Evolutionary conservation across 2,888 invertebrate genomes (phyloP), one percentile per base, ranked within the genome.

Genomic region (Oxytorus armatus): DNA sequence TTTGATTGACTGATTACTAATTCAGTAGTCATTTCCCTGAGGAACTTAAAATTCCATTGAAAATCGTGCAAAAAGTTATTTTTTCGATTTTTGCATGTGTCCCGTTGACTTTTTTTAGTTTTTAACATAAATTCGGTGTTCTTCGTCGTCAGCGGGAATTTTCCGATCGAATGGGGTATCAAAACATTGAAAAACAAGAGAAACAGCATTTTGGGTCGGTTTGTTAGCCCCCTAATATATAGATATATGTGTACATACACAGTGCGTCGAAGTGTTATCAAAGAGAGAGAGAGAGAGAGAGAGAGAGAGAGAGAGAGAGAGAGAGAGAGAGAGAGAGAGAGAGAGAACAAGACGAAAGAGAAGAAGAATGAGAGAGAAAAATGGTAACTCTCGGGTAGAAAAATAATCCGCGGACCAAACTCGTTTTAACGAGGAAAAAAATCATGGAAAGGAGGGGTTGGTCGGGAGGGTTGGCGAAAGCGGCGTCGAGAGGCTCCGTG

Each of bases 381-480:
- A 29, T 47, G 29, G 66, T 61, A 63, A 77, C 68, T 74, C 63
- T 74, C 57, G 73, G 81, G 77, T 70, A 59, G 81, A 81, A 81
- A 88, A 88, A 88, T 88, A 88, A 88, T 88, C 88, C 87, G 86
- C 84, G 83, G 83, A 76, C 80, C 83, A 77, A 82, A 85, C 85
- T 88, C 87, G 86, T 88, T 88, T 81, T 74, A 81, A 81, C 68
- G 77, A 80, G 77, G 76, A 55, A 80, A 77, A 76, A 79, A 79
- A 68, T 29, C 16, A 33, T 36, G 21, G 36, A 4, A 25, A 36
- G 36, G 21, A 18, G 18, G 63, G 74, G n/a, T 42, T 42, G 63
- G 69, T n/a, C 33, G 66, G 44, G 59, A 36, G 53, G 66, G 70
- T 63, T 63, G 70, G 65, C 47, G 63, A 73, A 66, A 68, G 68